Conservation (phyloP, 2,888 invertebrate genomes). For the Dicranocentrus wangi region DNA sequence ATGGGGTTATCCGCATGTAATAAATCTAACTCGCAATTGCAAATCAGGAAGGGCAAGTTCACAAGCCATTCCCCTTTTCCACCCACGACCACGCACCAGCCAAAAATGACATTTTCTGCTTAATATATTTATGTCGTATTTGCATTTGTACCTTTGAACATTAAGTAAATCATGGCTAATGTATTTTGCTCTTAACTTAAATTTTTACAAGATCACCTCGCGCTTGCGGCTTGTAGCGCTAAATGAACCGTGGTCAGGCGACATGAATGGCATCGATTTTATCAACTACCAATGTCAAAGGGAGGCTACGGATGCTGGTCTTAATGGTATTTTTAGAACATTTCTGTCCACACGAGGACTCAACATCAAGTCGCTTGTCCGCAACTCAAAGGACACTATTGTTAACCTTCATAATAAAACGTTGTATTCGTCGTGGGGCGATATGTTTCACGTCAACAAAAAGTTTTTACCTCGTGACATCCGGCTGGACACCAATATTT, state of each 20-base stretch:
- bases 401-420: conserved; percentile 54
- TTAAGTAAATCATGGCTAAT: no score
- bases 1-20: no score
- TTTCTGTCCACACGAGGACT: conserved; percentile 40
- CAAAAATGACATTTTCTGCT: no score
- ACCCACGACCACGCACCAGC: no score
- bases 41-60: no score
- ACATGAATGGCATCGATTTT: conserved; percentile 57
- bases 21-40: no score
- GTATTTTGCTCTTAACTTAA: background rate
- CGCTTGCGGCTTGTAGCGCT: conserved; percentile 45
- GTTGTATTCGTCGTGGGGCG: conserved; percentile 34
- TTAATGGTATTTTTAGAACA: conserved; percentile 53
- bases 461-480: conserved; percentile 4
- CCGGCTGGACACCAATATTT: background rate
- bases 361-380: conserved; percentile 8
- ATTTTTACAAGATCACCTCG: conserved; percentile 21
- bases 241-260: conserved; percentile 61
- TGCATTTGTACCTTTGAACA: no score
- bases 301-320: conserved; percentile 49
- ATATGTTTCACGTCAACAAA: conserved; percentile 21
- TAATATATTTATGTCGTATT: no score
- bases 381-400: conserved; percentile 31
- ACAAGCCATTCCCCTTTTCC: no score
- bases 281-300: conserved; percentile 62